A percentile compares a stretch with the other conserved stretches of the same genome.
Conservation (phyloP, 2,113 vertebrate species). For the Embiotoca jacksoni region DNA sequence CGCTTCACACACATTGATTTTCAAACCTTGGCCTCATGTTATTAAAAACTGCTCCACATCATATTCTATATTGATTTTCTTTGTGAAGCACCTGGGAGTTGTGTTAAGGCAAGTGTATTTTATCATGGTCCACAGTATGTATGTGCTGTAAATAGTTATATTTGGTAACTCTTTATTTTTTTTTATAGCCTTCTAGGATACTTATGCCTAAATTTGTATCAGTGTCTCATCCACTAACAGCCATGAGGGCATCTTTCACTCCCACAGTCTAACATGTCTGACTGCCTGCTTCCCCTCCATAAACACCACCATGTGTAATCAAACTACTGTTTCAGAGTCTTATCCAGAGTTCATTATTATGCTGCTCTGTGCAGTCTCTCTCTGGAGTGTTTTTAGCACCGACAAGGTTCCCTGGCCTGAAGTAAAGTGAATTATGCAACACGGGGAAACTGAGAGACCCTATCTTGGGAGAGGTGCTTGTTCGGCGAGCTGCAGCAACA, state of each 20-base stretch:
- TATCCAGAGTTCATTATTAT: constrained; percentile 11
- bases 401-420: constrained; percentile 45
- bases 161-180: constrained; percentile 8
- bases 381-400: constrained; percentile 50
- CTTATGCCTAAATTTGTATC: not conserved
- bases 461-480: constrained; percentile 49
- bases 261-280: not conserved
- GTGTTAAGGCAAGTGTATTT: constrained; percentile 34
- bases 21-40: constrained; percentile 45
- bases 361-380: constrained; percentile 22
- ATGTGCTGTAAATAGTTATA: constrained; percentile 17
- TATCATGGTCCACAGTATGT: constrained; percentile 14
- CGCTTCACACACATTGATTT: constrained; percentile 67
- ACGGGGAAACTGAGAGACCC: constrained; percentile 48
- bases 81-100: constrained; percentile 34
- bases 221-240: not conserved
- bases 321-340: not conserved
- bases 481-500: constrained; percentile 35
- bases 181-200: constrained; percentile 16
- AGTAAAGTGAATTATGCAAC: constrained; percentile 77
- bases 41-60: constrained; percentile 66
- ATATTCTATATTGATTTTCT: constrained; percentile 76
- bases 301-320: constrained; percentile 9
- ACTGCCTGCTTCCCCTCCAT: not conserved
- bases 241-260: constrained; percentile 8